phyloP scores from a whole-genome alignment of 2,888 invertebrate genomes.

The Parasteatoda lunata region DNA sequence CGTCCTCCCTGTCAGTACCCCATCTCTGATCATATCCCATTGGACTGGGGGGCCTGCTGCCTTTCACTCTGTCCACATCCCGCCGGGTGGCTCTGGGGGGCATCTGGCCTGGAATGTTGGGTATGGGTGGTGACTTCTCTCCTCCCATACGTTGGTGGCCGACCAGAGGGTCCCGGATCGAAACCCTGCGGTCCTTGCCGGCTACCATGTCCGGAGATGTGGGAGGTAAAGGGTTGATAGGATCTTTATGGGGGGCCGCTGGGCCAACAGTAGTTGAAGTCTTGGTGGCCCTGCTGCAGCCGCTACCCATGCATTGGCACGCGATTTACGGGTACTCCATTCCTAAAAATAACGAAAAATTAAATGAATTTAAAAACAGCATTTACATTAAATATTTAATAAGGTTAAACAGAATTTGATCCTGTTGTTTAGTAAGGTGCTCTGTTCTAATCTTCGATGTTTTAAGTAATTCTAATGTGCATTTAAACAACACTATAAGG shows the following conservation, averaged over 20 bases:
- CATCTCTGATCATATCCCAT: conserved; percentile 31
- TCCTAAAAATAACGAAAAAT: not conserved
- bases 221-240: conserved; percentile 5
- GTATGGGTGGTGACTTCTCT: conserved; percentile 8
- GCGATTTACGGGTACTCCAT: conserved; percentile 14
- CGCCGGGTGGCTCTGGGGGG: conserved; percentile 28
- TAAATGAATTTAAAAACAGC: not conserved
- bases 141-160: conserved; percentile 41
- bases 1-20: conserved; percentile 44
- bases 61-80: conserved; percentile 57
- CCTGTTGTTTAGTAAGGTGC: no score
- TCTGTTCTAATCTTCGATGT: no score
- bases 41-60: conserved; percentile 61
- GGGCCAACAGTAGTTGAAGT: conserved; percentile 26
- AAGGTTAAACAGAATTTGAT: no score
- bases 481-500: no score
- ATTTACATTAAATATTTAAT: no score
- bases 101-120: conserved; percentile 30
- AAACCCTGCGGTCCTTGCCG: conserved; percentile 54
- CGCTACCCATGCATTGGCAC: conserved; percentile 66
- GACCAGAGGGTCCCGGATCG: conserved; percentile 49
- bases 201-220: conserved; percentile 18
- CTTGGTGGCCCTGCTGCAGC: conserved; percentile 50
- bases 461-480: no score
- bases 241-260: conserved; percentile 7